These are phyloP conservation scores for Eristalis pertinax DNA, from an alignment of 2,888 invertebrate species.

Conservation along the genomic window DNA sequence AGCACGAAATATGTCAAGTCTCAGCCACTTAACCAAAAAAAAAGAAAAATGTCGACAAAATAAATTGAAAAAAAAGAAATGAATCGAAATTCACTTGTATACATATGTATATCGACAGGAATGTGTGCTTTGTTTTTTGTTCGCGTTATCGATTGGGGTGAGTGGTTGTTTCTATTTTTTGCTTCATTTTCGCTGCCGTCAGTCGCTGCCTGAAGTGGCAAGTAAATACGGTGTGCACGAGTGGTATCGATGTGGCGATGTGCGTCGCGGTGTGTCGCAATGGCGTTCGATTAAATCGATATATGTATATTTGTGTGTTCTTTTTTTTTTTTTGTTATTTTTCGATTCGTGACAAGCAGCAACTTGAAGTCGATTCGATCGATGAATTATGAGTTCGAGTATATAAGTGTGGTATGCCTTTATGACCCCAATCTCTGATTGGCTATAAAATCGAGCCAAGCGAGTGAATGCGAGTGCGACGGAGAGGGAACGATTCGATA, in stretches of 20 bases:
- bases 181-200: constrained; percentile 24
- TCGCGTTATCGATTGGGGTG: constrained; percentile 51
- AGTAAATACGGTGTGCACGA: background rate
- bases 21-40: constrained; percentile 44
- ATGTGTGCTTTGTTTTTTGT: constrained; percentile 15
- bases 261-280: constrained; percentile 1
- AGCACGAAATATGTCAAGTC: constrained; percentile 44
- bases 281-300: constrained; percentile 10
- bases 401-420: constrained; percentile 38
- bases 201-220: constrained; percentile 38
- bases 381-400: constrained; percentile 49
- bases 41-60: constrained; percentile 23
- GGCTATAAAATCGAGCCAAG: constrained; percentile 15
- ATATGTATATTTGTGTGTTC: background rate
- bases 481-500: background rate
- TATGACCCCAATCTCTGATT: constrained; percentile 69
- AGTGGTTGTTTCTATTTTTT: constrained; percentile 47
- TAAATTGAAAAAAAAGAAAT: constrained; percentile 27
- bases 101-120: constrained; percentile 14
- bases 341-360: constrained; percentile 12
- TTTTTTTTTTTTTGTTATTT: no score
- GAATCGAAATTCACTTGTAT: constrained; percentile 7
- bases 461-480: background rate
- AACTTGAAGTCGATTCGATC: constrained; percentile 44
- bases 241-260: background rate